Base-by-base conservation (phyloP, 2,797 vertebrate species). In the Hydrolagus colliei region DNA sequence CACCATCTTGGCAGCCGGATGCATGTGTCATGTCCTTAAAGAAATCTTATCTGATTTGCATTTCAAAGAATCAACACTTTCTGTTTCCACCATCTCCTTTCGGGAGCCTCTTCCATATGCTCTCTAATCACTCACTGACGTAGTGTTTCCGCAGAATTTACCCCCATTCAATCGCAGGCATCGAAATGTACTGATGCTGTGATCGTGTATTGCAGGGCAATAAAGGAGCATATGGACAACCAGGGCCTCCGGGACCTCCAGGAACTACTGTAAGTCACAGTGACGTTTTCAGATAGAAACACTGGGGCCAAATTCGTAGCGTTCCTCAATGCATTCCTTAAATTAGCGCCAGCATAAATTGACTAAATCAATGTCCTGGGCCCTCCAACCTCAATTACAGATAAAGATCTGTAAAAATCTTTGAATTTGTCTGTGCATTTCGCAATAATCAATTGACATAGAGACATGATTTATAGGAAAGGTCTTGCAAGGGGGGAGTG, bases 241-340 rank as follows among this genome's bases (percentile, higher is more conserved):
- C 95, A 87, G 98, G 98, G 88, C 96, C 94, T 86, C 97, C 98
- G 86, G 98, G 98, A 88, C 96, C 95, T 86, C 97, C 98, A 86
- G 98, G 98, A 86, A 96, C 96, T 74, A 95, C 96, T 86, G 98
- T 99, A 94, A 98, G 97, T 96, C 88, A 86, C 86, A n/a, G 27
- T 41, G 74, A 18, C 14, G 14, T 52, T 52, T 52, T 52, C 41
- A 52, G 41, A 52, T 52, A 6, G 41, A 52, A 52, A 52, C 41
- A 52, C 41, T 52, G 41, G 41, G 41, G 41, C 6, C 41, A 52
- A 52, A 52, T 52, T 52, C 6, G 1, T 6, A 52, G 41, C 41
- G 41, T 52, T 52, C 41, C 41, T 52, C 41, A 52, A 52, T 52
- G 41, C 41, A 6, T 52, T 52, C 41, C 41, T 52, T 52, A 52